Evolutionary conservation across 2,888 invertebrate genomes (phyloP).

Genomic region (Heliconius sara): DNA sequence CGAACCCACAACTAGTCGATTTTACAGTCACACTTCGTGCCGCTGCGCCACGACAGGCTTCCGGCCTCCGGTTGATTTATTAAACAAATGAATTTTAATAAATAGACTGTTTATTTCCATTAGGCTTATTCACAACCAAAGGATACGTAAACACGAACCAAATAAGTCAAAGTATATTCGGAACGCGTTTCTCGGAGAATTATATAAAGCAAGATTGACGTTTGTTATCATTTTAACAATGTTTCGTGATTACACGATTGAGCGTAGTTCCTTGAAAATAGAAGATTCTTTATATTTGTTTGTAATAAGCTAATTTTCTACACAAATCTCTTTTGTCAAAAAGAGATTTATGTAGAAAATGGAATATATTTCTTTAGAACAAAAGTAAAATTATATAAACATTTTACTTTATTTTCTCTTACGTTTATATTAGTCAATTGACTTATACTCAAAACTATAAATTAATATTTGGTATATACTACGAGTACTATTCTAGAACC

Average conservation of each 20-base stretch:
- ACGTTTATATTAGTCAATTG: no score
- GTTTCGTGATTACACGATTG: not conserved
- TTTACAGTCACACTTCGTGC: no score
- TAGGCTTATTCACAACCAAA: no score
- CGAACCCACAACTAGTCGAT: no score
- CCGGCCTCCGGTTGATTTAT: no score
- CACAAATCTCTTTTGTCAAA: no score
- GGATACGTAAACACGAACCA: not conserved
- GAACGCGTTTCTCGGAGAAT: not conserved
- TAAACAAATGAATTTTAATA: no score
- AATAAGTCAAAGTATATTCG: constrained; percentile 38
- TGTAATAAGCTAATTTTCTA: no score
- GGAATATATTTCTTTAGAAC: not conserved
- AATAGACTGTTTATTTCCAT: no score
- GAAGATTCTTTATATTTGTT: not conserved
- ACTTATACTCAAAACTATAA: not conserved
- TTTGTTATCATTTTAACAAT: constrained; percentile 22
- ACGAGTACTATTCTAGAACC: not conserved
- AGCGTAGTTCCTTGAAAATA: constrained; percentile 1
- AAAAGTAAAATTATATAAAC: not conserved
- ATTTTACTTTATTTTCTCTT: no score
- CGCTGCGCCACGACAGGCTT: no score
- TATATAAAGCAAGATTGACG: not conserved
- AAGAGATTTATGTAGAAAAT: not conserved
- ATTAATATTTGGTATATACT: not conserved